Percentiles rank a stretch among this genome's conserved stretches.
phyloP scores from a whole-genome alignment of 2,797 vertebrate genomes.

The Urosaurus nigricauda region DNA sequence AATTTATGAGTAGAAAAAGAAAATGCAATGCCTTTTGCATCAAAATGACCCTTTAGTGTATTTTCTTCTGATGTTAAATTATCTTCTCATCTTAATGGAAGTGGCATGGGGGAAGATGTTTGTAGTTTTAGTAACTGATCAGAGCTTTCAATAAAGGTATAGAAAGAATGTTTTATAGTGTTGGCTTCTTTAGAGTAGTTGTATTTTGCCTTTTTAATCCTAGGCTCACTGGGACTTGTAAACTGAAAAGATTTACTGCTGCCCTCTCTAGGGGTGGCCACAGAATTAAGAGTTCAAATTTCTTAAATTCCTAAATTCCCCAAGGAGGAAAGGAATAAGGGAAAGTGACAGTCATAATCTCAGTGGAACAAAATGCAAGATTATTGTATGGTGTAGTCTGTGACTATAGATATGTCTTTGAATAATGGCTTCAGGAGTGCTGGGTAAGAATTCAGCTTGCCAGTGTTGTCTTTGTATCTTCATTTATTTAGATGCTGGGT shows the following conservation, averaged over 20 bases:
- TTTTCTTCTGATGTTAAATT: constrained; percentile 72
- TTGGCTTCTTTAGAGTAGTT: constrained; percentile 40
- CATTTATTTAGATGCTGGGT: constrained; percentile 19
- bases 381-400: constrained; percentile 41
- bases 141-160: constrained; percentile 64
- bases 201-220: background rate
- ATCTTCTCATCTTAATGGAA: constrained; percentile 58
- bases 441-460: background rate
- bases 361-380: constrained; percentile 38
- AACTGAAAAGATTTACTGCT: constrained; percentile 66
- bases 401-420: rapidly evolving
- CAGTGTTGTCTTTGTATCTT: background rate
- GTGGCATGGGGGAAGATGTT: constrained; percentile 34
- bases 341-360: constrained; percentile 37
- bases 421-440: background rate
- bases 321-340: constrained; percentile 56
- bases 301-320: constrained; percentile 71
- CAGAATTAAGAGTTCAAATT: constrained; percentile 70
- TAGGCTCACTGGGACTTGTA: constrained; percentile 59
- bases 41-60: constrained; percentile 73
- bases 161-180: constrained; percentile 18
- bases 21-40: constrained; percentile 69
- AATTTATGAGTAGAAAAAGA: constrained; percentile 50
- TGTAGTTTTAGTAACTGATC: constrained; percentile 60
- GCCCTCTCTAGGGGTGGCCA: constrained; percentile 52